Evolutionary conservation across 2,888 invertebrate species (phyloP), one percentile per base, ranked within the genome.

Genomic region (Rosalia funebris): DNA sequence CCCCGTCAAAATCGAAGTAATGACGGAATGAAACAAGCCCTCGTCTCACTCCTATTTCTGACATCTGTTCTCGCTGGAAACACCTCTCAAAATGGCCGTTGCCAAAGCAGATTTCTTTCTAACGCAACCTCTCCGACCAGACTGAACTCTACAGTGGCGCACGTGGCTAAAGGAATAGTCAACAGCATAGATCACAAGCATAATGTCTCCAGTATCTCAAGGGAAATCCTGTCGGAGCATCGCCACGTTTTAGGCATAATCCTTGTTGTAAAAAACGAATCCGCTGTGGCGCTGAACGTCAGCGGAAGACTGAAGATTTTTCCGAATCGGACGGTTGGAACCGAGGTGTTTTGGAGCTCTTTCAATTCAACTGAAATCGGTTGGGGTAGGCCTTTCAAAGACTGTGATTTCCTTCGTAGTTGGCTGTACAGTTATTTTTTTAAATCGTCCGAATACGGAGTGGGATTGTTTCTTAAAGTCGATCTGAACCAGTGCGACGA

Each of bases 401-500:
- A 82, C 65, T 82, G 82, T 68, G 69, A 71, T 61, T 77, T 76
- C 54, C 71, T 77, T 34, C 72, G 70, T 7, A 75, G 72, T 20
- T 82, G 82, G 82, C 74, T 81, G 57, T 77, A 81, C 60, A 75
- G 77, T 36, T 82, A 79, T 68, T 68, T 74, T 16, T 66, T 73
- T 15, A 75, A 74, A 53, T 69, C 69, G 20, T 62, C 65, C 1
- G 71, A 74, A 19, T 54, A 71, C 32, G 75, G 73, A 42, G 69
- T 79, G 12, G 79, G 74, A 1, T 56, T 80, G 5, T 79, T 81
- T 64, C 62, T 80, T 9, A 82, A 84, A 10, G 81, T 89, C 68
- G 84, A 89, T 62, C 83, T 91, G 66, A 84, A 92, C 81, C 91
- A 90, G 63, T 93, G 93, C 80, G 90, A 91, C 74, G 86, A 87